Evolutionary conservation across 2,797 vertebrate genomes (phyloP), one percentile per base, ranked within the genome.

Genomic region (Acestrorhynchus altus): DNA sequence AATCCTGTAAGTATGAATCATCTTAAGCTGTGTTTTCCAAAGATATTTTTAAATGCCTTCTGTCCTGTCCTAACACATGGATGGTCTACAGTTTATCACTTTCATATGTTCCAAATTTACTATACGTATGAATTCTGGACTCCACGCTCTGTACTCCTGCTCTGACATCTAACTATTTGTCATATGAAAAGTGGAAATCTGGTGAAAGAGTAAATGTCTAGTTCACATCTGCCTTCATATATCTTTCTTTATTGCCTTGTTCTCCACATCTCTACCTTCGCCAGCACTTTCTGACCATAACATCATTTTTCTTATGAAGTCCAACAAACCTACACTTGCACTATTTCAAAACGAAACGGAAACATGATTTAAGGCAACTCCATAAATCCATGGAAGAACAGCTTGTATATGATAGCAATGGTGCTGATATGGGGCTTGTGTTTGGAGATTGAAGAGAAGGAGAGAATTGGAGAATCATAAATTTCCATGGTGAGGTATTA

Each of bases 281-380:
- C 71, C 51, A 77, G 64, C 60, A 81, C 52, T 28, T 81, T 66
- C 68, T 28, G 26, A 74, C 65, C 61, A 39, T 72, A 31, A 56
- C 76, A 56, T 26, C 42, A 28, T 28, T 26, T 20, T 44, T 51
- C 72, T 18, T 28, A 76, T 59, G 65, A 71, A 65, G 77, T 42
- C 18, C 26, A 64, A 60, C 66, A 12, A 11, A 72, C 46, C 73
- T 52, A 84, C 78, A 66, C 76, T 83, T 71, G 51, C 76, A 81
- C 76, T 77, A 35, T 84, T 86, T 84, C n/a, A 65, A 56, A 86
- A 61, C 64, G 59, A 77, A 77, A 74, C 5, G 28, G 54, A 73
- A 84, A 63, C 15, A 26, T 24, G 31, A 85, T 80, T 76, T 74
- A 85, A 83, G 76, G 75, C 59, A 65, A 61, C 24, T 24, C 40